Base-by-base conservation (phyloP, 2,797 vertebrate genomes). In the Valencia hispanica region DNA sequence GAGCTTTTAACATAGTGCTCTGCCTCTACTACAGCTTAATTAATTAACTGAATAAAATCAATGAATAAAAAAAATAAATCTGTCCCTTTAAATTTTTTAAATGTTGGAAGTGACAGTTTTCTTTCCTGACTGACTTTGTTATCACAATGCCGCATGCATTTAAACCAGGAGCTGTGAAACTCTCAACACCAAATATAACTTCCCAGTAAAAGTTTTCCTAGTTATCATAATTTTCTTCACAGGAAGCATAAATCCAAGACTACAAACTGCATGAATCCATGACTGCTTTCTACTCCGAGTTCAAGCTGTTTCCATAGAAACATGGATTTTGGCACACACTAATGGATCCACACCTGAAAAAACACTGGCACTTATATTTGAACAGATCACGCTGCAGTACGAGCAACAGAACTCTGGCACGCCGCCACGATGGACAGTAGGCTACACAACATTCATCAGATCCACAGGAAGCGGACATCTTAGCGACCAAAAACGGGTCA, bases 261-360 rank as follows among this genome's bases (percentile, higher is more conserved):
- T 51, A 45, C 27, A 71, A 87, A 86, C 85, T 79, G 68, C 36
- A 14, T 77, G 79, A 90, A 87, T 89, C 88, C 84, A 72, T 78
- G 86, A 88, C 88, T 90, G 86, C 85, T 92, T 86, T 88, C 84
- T 79, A 83, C 81, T 80, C 81, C 88, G 78, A 41, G 88, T 82
- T 75, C 92, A 90, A 93, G 92, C 73, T 32, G 84, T 94, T 93
- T 93, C 92, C 89, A 93, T 89, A 87, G 89, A 92, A 95, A 94
- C 80, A 36, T 72, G 85, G 80, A 72, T 84, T 91, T 88, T 95
- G 94, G 92, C 90, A 81, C 86, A 82, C 32, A 73, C 55, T 75
- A 61, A 88, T 75, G 87, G 86, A 86, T 81, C 87, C 88, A 84
- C 96, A 97, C 96, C 96, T 97, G 96, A 95, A 93, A 94, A 95